These are phyloP conservation scores for Sebastes nivosus DNA, from an alignment of 2,797 vertebrate genomes.

Conservation along the genomic window DNA sequence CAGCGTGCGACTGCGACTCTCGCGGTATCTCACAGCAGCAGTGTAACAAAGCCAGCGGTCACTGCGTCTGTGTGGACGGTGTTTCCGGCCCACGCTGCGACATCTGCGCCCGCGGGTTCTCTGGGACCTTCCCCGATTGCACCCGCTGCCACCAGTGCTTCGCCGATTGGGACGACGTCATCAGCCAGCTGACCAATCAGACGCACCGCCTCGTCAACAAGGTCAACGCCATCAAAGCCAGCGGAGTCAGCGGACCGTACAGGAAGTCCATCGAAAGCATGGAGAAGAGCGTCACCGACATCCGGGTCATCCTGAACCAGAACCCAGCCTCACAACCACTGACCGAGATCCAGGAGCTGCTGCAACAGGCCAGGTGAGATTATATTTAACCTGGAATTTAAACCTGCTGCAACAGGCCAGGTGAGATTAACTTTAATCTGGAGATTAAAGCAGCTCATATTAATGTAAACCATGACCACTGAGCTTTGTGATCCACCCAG, in stretches of 20 bases:
- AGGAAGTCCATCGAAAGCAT: slow-evolving; percentile 84
- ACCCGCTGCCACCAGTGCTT: slow-evolving; percentile 94
- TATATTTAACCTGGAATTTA: rapidly evolving
- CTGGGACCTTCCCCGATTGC: slow-evolving; percentile 91
- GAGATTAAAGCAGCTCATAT: neutral
- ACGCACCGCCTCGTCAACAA: slow-evolving; percentile 91
- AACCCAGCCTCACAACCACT: slow-evolving; percentile 91
- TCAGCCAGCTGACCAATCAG: slow-evolving; percentile 89
- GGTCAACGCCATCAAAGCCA: slow-evolving; percentile 88
- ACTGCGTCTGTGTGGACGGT: slow-evolving; percentile 90
- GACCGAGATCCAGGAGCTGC: slow-evolving; percentile 89
- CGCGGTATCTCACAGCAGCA: slow-evolving; percentile 87
- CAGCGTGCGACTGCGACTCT: slow-evolving; percentile 94
- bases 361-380: slow-evolving; percentile 93
- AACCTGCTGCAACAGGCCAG: neutral
- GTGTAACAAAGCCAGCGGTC: slow-evolving; percentile 88
- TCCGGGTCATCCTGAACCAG: slow-evolving; percentile 85
- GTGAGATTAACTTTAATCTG: too few species aligned
- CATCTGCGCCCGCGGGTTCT: slow-evolving; percentile 90
- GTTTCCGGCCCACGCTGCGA: slow-evolving; percentile 89
- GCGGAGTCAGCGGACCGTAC: slow-evolving; percentile 90
- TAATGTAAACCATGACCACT: neutral
- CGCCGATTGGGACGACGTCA: slow-evolving; percentile 88
- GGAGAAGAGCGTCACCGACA: slow-evolving; percentile 87
- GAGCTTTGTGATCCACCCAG: slow-evolving; percentile 73